Evolutionary conservation across 2,113 vertebrate genomes (phyloP), one percentile per base, ranked within the genome.

Genomic region (Ctenodactylus gundi): DNA sequence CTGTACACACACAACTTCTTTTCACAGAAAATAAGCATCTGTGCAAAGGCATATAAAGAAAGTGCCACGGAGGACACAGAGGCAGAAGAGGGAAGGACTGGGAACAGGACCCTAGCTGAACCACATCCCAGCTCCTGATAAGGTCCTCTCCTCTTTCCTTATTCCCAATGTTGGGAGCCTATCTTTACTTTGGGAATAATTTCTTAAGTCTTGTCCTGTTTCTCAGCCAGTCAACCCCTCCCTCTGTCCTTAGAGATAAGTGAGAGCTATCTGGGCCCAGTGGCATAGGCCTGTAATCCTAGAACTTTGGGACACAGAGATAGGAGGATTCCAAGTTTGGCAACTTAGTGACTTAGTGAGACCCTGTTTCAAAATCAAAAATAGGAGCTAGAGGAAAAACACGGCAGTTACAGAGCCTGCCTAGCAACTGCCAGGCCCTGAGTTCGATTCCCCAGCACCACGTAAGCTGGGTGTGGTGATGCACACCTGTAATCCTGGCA

Each of bases 1-100:
- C 29, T 62, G 23, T 62, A 29, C 60, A 31, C 60, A 51, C n/a
- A 89, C 23, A 44, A 58, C 49, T 80, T 78, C 57, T 88, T 85
- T 90, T 62, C 77, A 93, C 20, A 80, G 51, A 88, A 96, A 82
- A 44, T 39, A 83, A 86, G 51, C 44, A 83, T 65, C 62, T 15
- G 27, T 62, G 62, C 67, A 85, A 84, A 81, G 70, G 31, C 21
- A 13, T 1, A 67, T 75, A 87, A 65, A 87, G 77, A 82, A 25
- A 27, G 39, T 68, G 13, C 53, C 27, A 39, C 64, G 7, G 46
- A 25, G 57, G 27, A 46, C 39, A 34, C 7, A 90, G 53, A 25
- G 58, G 76, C 31, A 58, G 27, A 34, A 62, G 9, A 27, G n/a
- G 46, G 36, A 14, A 83, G 36, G 83, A 64, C 3, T 39, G 4